phyloP scores from a whole-genome alignment of 2,888 invertebrate genomes.

The Caenorhabditis panamensis region DNA sequence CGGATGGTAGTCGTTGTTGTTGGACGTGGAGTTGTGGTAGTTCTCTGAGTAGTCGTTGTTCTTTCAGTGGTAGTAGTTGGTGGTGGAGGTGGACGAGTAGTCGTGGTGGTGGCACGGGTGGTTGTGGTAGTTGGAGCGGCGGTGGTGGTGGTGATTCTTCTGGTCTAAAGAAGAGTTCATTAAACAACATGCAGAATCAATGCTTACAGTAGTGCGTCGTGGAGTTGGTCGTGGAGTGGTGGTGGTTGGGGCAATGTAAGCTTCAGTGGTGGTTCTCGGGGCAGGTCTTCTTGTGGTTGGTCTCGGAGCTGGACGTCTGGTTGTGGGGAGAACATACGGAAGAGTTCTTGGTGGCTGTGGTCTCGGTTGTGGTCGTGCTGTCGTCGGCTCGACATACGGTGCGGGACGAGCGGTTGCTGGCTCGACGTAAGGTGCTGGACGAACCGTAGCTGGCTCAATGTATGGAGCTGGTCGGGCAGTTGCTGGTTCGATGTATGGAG shows the following conservation, averaged over 20 bases:
- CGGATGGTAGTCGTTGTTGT: constrained; percentile 23
- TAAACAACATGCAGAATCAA: constrained; percentile 12
- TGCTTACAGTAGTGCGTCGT: constrained; percentile 40
- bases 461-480: constrained; percentile 6
- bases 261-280: constrained; percentile 30
- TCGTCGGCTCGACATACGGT: constrained; percentile 39
- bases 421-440: constrained; percentile 31
- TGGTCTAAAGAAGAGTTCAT: constrained; percentile 41
- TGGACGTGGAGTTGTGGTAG: constrained; percentile 42
- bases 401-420: constrained; percentile 19
- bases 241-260: constrained; percentile 44
- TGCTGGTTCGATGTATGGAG: not conserved
- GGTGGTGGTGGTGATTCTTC: constrained; percentile 42
- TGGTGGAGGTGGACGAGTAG: constrained; percentile 29
- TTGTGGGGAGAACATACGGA: constrained; percentile 41
- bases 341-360: constrained; percentile 49
- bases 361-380: constrained; percentile 45
- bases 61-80: constrained; percentile 36
- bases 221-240: constrained; percentile 50
- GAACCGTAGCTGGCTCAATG: constrained; percentile 10
- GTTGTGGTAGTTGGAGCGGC: constrained; percentile 37
- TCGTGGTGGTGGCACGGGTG: constrained; percentile 28
- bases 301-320: constrained; percentile 29
- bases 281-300: constrained; percentile 23
- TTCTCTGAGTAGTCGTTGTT: constrained; percentile 30